Base-by-base conservation (phyloP, 2,888 invertebrate species). In the Phlogophora meticulosa region DNA sequence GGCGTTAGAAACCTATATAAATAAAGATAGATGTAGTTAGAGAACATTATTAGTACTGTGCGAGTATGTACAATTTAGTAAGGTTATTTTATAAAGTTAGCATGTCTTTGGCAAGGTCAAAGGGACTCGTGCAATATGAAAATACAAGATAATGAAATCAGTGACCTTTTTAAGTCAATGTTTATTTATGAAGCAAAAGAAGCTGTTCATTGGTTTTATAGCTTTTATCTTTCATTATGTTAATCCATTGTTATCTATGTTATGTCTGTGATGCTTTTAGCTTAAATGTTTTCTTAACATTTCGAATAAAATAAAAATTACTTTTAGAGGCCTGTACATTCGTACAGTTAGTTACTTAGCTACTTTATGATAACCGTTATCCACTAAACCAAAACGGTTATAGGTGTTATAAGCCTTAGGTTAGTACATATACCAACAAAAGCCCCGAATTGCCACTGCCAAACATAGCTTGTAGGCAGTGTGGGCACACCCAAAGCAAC, bases 131-230 rank as follows among this genome's bases (percentile, higher is more conserved):
- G 38, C 58, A 53, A 58, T 58, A 20, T 52, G 13, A 58, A 48
- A 52, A 53, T 24, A 15, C 5, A 43, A 38, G 2, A 40, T 42
- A 43, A 56, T 53, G 7, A 43, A 74, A 51, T 42, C 34, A 22
- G 48, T 76, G 46, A 69, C 55, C 60, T 67, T 74, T 55, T 59
- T 9, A 48, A 34, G 15, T 0, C 20, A 48, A 49, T 38, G 55
- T 64, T 73, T 66, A 52, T 71, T 52, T 32, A 48, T 36, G 36
- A 32, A 65, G 49, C 36, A 46, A 28, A 52, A 34, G 10, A 28
- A 58, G 9, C 11, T 24, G 49, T 32, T 73, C 51, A 28, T 56
- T 42, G 13, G 7, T 74, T 58, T 49, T 53, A 58, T 48, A 17
- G 20, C 22, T 42, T 53, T 22, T 43, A 34, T 63, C 13, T 43